Percentiles rank a stretch among this genome's conserved stretches.
phyloP scores from a whole-genome alignment of 1,140 invertebrate genomes.

The Tribolium castaneum region DNA sequence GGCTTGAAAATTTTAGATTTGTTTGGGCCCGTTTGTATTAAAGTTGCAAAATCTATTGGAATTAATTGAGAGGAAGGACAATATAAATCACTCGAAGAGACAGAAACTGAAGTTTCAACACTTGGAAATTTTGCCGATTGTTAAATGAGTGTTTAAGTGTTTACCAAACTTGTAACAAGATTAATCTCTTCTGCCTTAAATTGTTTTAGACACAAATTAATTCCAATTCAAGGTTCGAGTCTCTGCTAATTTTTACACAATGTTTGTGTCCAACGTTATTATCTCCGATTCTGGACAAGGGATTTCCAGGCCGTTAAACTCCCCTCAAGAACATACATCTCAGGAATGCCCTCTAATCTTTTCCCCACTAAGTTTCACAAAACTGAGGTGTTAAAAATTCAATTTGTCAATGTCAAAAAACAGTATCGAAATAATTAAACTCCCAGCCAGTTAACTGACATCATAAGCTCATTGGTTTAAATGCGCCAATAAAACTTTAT shows the following conservation, averaged over 20 bases:
- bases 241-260: neutral
- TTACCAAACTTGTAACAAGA: neutral
- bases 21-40: neutral
- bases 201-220: too few species aligned
- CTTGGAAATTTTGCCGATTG: neutral
- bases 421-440: conserved; percentile 18
- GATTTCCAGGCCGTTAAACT: conserved; percentile 1
- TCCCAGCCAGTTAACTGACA: neutral
- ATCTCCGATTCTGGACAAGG: neutral
- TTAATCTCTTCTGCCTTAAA: neutral
- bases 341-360: neutral
- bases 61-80: conserved; percentile 24
- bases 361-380: neutral
- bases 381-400: neutral
- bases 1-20: neutral
- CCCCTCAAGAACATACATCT: neutral
- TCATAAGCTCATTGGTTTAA: neutral
- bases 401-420: conserved; percentile 14
- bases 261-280: neutral
- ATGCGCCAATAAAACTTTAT: neutral
- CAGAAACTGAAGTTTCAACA: neutral
- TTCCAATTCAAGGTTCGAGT: too few species aligned
- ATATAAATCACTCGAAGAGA: neutral
- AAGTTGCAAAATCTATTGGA: neutral
- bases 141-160: neutral